Percentiles rank a stretch among this genome's conserved stretches.
These are phyloP conservation scores for Neosalanx taihuensis DNA, from an alignment of 2,797 vertebrate species.

Conservation along the genomic window DNA sequence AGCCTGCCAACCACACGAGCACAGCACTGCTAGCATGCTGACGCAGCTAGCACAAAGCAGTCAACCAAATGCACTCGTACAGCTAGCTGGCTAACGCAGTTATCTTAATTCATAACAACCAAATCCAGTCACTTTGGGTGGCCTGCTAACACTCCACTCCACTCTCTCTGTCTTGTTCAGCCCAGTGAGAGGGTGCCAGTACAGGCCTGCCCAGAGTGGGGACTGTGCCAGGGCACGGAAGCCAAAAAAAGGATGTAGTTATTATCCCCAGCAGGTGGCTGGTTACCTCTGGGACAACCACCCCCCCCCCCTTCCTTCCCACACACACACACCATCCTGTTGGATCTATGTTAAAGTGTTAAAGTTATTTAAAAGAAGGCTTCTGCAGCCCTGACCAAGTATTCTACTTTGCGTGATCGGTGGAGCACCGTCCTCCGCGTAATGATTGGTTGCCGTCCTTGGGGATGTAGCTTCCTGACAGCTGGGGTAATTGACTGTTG, in stretches of 20 bases:
- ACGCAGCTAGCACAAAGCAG: background rate
- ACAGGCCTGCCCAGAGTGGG: background rate
- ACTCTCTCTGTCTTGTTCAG: background rate
- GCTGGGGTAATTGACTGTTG: slow-evolving; percentile 59
- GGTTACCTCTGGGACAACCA: background rate
- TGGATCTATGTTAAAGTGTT: too few species aligned
- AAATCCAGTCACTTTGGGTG: too few species aligned
- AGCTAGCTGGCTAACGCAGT: too few species aligned
- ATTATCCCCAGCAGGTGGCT: background rate
- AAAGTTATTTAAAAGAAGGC: background rate
- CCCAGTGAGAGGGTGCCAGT: background rate
- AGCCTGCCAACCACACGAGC: background rate
- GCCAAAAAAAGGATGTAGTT: background rate
- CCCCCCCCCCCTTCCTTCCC: too few species aligned
- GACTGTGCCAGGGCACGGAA: background rate
- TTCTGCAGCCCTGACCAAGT: background rate
- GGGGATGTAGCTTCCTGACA: slow-evolving; percentile 53
- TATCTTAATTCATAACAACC: background rate
- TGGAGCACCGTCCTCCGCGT: slow-evolving; percentile 38
- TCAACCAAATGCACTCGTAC: too few species aligned
- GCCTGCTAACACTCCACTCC: too few species aligned
- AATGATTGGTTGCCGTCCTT: slow-evolving; percentile 58
- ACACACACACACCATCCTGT: too few species aligned
- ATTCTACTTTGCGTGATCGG: slow-evolving; percentile 42
- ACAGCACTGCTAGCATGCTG: background rate